phyloP scores from a whole-genome alignment of 2,797 vertebrate genomes.

The Cynodonichthys magdalenae region DNA sequence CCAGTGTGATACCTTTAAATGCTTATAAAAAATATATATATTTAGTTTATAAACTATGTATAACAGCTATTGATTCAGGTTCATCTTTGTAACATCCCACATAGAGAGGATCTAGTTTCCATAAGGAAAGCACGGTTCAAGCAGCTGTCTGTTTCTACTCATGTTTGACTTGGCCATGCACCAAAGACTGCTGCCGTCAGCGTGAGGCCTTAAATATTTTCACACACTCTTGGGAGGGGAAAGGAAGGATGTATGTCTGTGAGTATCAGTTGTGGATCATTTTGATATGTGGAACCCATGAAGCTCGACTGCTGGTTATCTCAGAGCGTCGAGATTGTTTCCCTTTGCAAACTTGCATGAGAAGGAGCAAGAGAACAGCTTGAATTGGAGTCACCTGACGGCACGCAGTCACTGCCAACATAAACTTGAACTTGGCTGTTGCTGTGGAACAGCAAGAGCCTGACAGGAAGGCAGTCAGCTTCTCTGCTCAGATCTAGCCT shows the following conservation, averaged over 20 bases:
- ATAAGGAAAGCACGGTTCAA: slow-evolving; percentile 45
- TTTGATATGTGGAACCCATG: slow-evolving; percentile 22
- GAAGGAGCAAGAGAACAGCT: slow-evolving; percentile 36
- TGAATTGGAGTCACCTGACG: slow-evolving; percentile 63
- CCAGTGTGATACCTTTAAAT: too few species aligned
- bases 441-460: slow-evolving; percentile 57
- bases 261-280: slow-evolving; percentile 24
- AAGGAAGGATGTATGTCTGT: slow-evolving; percentile 1
- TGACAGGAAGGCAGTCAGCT: slow-evolving; percentile 64
- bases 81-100: slow-evolving; percentile 4
- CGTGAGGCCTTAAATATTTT: slow-evolving; percentile 59
- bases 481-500: slow-evolving; percentile 43
- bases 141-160: slow-evolving; percentile 47
- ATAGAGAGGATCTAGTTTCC: slow-evolving; percentile 44
- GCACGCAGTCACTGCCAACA: slow-evolving; percentile 66
- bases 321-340: slow-evolving; percentile 4
- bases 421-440: slow-evolving; percentile 77
- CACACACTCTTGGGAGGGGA: slow-evolving; percentile 35
- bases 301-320: slow-evolving; percentile 10
- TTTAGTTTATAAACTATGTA: not conserved
- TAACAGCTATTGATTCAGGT: not conserved
- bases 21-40: too few species aligned
- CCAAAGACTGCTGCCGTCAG: slow-evolving; percentile 59
- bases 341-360: not conserved
- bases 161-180: slow-evolving; percentile 58